Conservation (phyloP, 2,113 vertebrate species). For the Danionella cerebrum region DNA sequence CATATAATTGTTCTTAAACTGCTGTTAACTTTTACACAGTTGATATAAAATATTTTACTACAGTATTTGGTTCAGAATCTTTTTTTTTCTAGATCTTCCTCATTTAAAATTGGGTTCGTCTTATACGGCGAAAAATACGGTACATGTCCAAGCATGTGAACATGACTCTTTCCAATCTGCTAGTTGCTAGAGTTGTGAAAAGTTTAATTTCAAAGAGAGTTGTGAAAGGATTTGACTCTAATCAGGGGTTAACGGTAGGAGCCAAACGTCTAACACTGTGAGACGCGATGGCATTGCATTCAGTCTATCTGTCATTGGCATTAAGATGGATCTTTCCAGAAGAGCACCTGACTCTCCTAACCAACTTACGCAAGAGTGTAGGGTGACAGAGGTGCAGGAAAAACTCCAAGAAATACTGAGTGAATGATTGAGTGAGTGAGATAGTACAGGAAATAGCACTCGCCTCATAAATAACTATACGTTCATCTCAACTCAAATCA, state of each 20-base stretch:
- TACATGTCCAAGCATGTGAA: no score
- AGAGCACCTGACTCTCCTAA: conserved; percentile 43
- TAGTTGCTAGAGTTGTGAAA: no score
- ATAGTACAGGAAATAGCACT: conserved; percentile 9
- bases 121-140: no score
- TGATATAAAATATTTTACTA: no score
- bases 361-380: conserved; percentile 20
- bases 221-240: neutral
- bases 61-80: no score
- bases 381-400: conserved; percentile 29
- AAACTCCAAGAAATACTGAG: conserved; percentile 15
- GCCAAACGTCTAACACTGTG: conserved; percentile 18
- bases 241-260: conserved; percentile 9
- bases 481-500: neutral
- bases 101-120: no score
- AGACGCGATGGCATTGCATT: conserved; percentile 6
- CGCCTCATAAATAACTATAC: no score
- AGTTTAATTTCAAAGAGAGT: no score
- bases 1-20: no score
- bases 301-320: conserved; percentile 51
- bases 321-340: conserved; percentile 64
- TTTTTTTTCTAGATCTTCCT: no score
- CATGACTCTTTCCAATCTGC: no score
- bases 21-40: no score
- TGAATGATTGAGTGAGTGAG: neutral